Percentiles rank a stretch among this genome's conserved stretches.
Evolutionary conservation across 2,888 invertebrate species (phyloP).

Genomic region (Phalangium opilio): DNA sequence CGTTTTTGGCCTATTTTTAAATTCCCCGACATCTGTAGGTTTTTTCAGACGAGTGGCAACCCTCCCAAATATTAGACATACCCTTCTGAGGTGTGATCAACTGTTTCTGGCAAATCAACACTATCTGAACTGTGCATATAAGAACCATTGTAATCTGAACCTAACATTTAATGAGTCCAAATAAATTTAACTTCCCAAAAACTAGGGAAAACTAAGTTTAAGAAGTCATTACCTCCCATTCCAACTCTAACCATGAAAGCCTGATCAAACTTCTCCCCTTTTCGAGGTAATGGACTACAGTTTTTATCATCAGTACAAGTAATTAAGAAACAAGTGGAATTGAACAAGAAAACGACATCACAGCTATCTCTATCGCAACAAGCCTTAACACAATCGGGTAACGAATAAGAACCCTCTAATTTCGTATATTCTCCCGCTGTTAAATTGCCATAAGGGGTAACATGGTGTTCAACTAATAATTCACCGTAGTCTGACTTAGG

Average conservation of each 20-base stretch:
- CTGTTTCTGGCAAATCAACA: no score
- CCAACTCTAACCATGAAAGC: conserved; percentile 19
- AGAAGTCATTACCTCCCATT: conserved; percentile 7
- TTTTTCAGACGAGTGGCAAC: no score
- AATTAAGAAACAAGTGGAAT: conserved; percentile 48
- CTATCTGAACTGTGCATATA: no score
- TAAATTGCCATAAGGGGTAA: conserved; percentile 15
- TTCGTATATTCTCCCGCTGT: conserved; percentile 11
- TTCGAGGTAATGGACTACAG: conserved; percentile 20
- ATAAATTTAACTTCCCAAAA: neutral
- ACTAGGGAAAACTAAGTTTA: neutral
- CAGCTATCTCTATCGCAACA: conserved; percentile 52
- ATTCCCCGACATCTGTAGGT: no score
- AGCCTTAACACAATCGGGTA: conserved; percentile 44
- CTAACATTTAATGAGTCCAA: neutral
- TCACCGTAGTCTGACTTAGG: neutral
- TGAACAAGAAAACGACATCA: conserved; percentile 62
- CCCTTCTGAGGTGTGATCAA: no score
- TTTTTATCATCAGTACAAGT: conserved; percentile 17
- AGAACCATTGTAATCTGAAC: neutral
- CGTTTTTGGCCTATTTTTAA: no score
- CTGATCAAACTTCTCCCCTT: conserved; percentile 18
- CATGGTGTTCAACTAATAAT: conserved; percentile 5
- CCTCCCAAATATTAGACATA: no score
- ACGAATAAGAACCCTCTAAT: conserved; percentile 4